Base-by-base conservation (phyloP, 2,113 vertebrate species). In the Gopherus evgoodei region DNA sequence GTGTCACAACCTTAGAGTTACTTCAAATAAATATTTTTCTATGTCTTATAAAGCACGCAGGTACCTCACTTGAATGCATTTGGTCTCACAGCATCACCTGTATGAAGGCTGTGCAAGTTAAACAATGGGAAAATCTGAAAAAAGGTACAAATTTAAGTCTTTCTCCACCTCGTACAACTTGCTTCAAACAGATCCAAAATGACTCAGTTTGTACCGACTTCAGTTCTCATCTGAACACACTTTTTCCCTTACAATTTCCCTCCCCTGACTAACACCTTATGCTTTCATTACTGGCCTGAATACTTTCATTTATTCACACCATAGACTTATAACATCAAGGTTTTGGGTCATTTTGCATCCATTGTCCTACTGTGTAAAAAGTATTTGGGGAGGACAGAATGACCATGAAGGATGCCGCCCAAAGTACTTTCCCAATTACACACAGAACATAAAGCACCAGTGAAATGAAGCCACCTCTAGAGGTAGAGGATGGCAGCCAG, bases 11-110 rank as follows among this genome's bases (percentile, higher is more conserved):
- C 1, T 12, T 38, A 4, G 24, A 17, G 1, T 5, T 44, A 81
- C 44, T 59, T 3, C 2, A 52, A 10, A 2, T 6, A 44, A 2
- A 4, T 1, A 47, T 76, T 27, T 17, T 1, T 25, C 25, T 81
- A 21, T 22, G 14, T 10, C 47, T 44, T 76, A 44, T n/a, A 69
- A 69, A 69, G 35, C 17, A 69, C 2, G 8, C 47, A 84, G 79
- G n/a, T 24, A 53, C 50, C 65, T 47, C 11, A 22, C 14, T 72
- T 72, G 52, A 42, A 89, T 56, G 31, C 19, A 52, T 44, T n/a
- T n/a, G 25, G 16, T 29, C 54, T 79, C 54, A 42, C 53, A 62
- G 16, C 6, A 69, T n/a, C 62, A 69, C 62, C 35, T 69, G 35
- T 21, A 19, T 69, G 17, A 69, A 69, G 62, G 62, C 38, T 24